These are phyloP conservation scores for Hipparchia semele DNA, from an alignment of 2,888 invertebrate species.

Conservation along the genomic window DNA sequence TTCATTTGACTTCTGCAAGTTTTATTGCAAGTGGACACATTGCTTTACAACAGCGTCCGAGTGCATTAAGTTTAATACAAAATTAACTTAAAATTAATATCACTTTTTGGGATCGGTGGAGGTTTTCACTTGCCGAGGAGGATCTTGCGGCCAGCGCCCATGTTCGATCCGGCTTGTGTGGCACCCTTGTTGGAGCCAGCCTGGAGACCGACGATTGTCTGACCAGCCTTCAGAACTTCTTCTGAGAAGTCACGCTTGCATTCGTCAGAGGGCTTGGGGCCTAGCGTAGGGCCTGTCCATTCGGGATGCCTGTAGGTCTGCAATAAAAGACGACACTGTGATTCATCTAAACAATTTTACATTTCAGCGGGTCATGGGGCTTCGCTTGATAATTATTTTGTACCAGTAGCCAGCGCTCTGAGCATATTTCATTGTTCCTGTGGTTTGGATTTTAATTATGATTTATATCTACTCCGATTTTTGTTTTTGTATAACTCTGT, in stretches of 20 bases:
- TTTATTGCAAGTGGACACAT: no score
- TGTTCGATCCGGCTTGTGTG: conserved; percentile 94
- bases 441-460: no score
- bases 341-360: neutral
- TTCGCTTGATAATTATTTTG: no score
- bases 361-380: neutral
- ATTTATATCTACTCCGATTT: no score
- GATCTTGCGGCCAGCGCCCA: conserved; percentile 95
- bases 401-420: no score
- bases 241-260: conserved; percentile 97
- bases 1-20: no score
- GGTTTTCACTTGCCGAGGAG: conserved; percentile 92
- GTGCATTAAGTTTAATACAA: conserved; percentile 71
- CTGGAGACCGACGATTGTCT: conserved; percentile 96
- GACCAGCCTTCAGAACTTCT: conserved; percentile 94
- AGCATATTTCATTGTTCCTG: no score
- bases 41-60: conserved; percentile 62
- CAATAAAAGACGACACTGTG: conserved; percentile 42
- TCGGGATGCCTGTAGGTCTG: conserved; percentile 94
- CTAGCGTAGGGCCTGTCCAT: conserved; percentile 93
- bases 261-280: conserved; percentile 97
- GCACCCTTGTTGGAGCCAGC: conserved; percentile 98
- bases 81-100: conserved; percentile 77
- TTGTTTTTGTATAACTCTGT: no score
- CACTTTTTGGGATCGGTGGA: conserved; percentile 61